Percentiles rank a stretch among this genome's conserved stretches.
Evolutionary conservation across 2,888 invertebrate species (phyloP).

Genomic region (Aleiodes leptofemur): DNA sequence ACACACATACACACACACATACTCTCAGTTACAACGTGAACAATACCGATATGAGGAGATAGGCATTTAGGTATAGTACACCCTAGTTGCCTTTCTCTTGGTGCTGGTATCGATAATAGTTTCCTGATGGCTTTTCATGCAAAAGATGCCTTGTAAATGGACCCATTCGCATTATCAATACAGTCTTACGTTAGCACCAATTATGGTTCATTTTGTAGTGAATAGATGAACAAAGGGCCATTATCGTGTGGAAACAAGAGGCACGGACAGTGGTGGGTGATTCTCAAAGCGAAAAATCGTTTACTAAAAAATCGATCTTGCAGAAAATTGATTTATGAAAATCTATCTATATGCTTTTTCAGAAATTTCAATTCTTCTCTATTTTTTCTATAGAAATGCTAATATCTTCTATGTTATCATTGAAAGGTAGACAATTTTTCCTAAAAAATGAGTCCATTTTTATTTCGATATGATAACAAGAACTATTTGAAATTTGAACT

Average conservation of each 20-base stretch:
- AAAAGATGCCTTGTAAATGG: neutral
- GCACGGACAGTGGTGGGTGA: neutral
- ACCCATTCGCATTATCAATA: conserved; percentile 11
- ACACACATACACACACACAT: neutral
- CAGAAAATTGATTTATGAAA: too few relatives aligned
- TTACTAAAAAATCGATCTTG: too few relatives aligned
- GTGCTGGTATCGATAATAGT: conserved; percentile 16
- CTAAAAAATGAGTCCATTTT: too few relatives aligned
- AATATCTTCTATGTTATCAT: too few relatives aligned
- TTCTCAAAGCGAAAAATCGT: too few relatives aligned
- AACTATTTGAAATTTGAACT: too few relatives aligned
- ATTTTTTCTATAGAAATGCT: too few relatives aligned
- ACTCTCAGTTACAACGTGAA: neutral
- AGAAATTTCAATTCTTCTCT: too few relatives aligned
- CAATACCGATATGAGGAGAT: conserved; percentile 17
- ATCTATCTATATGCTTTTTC: too few relatives aligned
- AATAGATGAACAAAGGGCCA: neutral
- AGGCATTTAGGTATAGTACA: neutral
- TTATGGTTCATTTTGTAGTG: neutral
- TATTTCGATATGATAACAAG: too few relatives aligned
- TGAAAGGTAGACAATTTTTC: too few relatives aligned
- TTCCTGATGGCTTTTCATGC: conserved; percentile 21
- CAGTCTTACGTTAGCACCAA: neutral
- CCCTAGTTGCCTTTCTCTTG: conserved; percentile 1
- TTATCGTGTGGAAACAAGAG: neutral